These are phyloP conservation scores for Caenorhabditis japonica DNA, from an alignment of 2,888 invertebrate genomes.

Conservation along the genomic window DNA sequence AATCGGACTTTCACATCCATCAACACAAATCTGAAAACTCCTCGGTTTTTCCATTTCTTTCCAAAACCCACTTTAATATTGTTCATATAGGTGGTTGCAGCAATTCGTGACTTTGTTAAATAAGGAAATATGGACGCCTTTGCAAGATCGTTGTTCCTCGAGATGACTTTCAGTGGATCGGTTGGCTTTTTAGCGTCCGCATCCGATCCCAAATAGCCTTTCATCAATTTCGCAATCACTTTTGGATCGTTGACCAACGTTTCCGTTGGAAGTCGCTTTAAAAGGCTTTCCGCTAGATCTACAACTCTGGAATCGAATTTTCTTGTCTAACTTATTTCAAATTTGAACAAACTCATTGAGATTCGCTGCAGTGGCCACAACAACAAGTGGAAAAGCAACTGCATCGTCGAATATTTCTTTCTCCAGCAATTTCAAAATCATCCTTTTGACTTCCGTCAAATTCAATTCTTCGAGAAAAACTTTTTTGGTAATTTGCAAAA, in stretches of 20 bases:
- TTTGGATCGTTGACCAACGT: slow-evolving; percentile 21
- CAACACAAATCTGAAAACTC: slow-evolving; percentile 46
- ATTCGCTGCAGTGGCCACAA: slow-evolving; percentile 40
- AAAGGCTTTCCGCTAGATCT: slow-evolving; percentile 51
- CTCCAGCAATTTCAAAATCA: slow-evolving; percentile 48
- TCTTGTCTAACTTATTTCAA: not conserved
- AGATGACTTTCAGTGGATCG: not conserved
- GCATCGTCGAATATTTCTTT: slow-evolving; percentile 45
- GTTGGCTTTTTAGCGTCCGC: slow-evolving; percentile 9
- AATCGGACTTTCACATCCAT: slow-evolving; percentile 22
- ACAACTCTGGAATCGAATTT: slow-evolving; percentile 48
- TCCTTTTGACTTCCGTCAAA: slow-evolving; percentile 35
- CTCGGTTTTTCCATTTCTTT: not conserved
- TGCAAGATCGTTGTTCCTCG: not conserved
- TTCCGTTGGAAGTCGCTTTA: slow-evolving; percentile 52
- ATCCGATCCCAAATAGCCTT: slow-evolving; percentile 51
- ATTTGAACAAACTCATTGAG: slow-evolving; percentile 38
- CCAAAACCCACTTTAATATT: slow-evolving; percentile 55
- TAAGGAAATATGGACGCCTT: slow-evolving; percentile 18
- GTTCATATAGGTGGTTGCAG: slow-evolving; percentile 57
- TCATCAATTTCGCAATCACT: slow-evolving; percentile 49
- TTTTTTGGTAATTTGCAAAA: slow-evolving; percentile 16
- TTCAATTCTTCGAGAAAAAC: slow-evolving; percentile 26
- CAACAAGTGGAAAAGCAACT: slow-evolving; percentile 53
- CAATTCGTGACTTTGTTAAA: slow-evolving; percentile 52